Base-by-base conservation (phyloP, 2,113 vertebrate genomes). In the Zosterops borbonicus region DNA sequence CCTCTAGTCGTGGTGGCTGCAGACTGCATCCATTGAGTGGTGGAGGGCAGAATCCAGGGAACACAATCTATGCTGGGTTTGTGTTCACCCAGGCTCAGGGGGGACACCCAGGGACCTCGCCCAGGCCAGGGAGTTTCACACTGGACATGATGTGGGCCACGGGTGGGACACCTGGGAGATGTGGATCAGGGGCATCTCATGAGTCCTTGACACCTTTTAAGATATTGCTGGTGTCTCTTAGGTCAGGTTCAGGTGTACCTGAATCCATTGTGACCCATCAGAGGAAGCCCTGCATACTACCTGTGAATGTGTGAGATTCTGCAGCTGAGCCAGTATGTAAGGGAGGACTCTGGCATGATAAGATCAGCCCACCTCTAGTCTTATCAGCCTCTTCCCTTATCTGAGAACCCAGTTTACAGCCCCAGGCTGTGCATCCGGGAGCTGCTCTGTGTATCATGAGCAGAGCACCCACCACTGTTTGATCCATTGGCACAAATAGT, bases 391-490 rank as follows among this genome's bases (percentile, higher is more conserved):
- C 33, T 14, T 33, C 58, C 33, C 21, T 62, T 6, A 4, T 2
- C 10, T 46, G 39, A 27, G 27, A 37, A 17, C 27, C 6, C 31
- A 11, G 13, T 11, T 2, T 31, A 20, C 12, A 83, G 31, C 10
- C 31, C 49, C 21, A 20, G 31, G 8, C 13, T 22, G 23, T 33
- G 46, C 46, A 10, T 20, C 56, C 12, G 25, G 37, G 37, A 24
- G 65, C 55, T 29, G 31, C 67, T 71, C 56, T 35, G 46, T 29
- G 67, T 37, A 37, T 12, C 56, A 7, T 0, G 1, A 53, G 39
- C 68, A 37, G 6, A 22, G 17, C 33, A 22, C 13, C 21, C 4
- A 3, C 0, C 4, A 8, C 6, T 4, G 5, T 6, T 33, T 2
- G 41, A 53, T 22, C 33, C 47, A 8, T 2, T 18, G 37, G 25